These are phyloP conservation scores for Anneissia japonica DNA, from an alignment of 35 echinoderm and acorn worm species.

Conservation along the genomic window DNA sequence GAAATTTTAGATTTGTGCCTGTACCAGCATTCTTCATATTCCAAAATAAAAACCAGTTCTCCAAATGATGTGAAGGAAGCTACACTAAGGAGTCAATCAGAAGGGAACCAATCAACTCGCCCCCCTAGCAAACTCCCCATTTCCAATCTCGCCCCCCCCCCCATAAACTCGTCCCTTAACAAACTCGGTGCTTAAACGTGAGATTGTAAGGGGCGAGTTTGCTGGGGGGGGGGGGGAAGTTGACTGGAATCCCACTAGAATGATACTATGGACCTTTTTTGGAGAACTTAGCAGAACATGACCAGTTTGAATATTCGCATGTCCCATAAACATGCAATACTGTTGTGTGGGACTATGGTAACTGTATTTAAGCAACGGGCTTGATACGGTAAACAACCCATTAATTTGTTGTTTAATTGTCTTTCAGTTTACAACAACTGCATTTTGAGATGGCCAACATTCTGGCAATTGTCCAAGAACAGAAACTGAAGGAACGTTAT, in stretches of 20 bases:
- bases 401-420: background rate
- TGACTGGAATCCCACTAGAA: background rate
- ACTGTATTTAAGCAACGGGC: background rate
- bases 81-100: too few relatives aligned
- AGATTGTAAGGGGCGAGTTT: too few relatives aligned
- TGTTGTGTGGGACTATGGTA: background rate
- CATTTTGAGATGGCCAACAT: slow-evolving; percentile 90
- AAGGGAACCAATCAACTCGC: too few relatives aligned
- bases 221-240: too few relatives aligned
- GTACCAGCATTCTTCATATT: too few relatives aligned
- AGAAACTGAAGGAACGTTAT: slow-evolving; percentile 79
- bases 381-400: background rate
- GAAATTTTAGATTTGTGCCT: too few relatives aligned
- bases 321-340: background rate
- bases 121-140: too few relatives aligned
- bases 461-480: slow-evolving; percentile 66
- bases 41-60: too few relatives aligned
- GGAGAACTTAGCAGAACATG: background rate
- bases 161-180: too few relatives aligned
- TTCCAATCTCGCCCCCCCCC: too few relatives aligned
- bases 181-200: too few relatives aligned
- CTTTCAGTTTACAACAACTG: slow-evolving; percentile 72
- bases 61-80: too few relatives aligned
- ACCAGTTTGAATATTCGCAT: background rate
- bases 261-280: background rate